Evolutionary conservation across 2,797 vertebrate genomes (phyloP).

Genomic region (Pristis pectinata): DNA sequence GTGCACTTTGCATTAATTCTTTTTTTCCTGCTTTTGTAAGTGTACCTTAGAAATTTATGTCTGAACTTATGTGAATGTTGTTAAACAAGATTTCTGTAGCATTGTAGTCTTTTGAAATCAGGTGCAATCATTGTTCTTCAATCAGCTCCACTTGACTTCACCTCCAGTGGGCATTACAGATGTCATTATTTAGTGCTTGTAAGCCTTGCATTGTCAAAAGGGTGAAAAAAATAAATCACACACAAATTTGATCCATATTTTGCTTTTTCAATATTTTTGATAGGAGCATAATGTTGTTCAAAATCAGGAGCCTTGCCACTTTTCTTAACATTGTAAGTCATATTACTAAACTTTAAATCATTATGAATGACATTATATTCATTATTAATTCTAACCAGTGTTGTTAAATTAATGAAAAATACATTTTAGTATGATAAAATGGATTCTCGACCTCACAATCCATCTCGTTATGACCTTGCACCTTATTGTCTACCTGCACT

Average conservation of each 20-base stretch:
- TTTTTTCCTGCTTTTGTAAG: background rate
- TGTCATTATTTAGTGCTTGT: constrained; percentile 2
- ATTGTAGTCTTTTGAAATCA: background rate
- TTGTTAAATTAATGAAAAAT: background rate
- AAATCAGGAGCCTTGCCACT: background rate
- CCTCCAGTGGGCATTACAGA: background rate
- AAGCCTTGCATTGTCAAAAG: background rate
- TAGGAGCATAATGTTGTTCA: background rate
- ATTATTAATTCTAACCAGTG: background rate
- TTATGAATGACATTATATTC: background rate
- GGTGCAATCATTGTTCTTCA: constrained; percentile 14
- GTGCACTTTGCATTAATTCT: background rate
- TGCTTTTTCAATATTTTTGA: background rate
- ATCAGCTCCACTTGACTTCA: constrained; percentile 28
- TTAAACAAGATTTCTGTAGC: background rate
- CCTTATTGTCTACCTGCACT: no score
- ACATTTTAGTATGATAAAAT: no score
- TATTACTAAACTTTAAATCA: background rate
- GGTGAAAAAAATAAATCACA: background rate
- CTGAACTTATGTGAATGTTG: background rate
- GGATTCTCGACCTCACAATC: no score
- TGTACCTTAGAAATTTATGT: background rate
- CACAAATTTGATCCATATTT: background rate
- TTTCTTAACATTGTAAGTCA: background rate
- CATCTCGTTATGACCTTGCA: no score